phyloP scores from a whole-genome alignment of 2,888 invertebrate species.

The Adineta ricciae region DNA sequence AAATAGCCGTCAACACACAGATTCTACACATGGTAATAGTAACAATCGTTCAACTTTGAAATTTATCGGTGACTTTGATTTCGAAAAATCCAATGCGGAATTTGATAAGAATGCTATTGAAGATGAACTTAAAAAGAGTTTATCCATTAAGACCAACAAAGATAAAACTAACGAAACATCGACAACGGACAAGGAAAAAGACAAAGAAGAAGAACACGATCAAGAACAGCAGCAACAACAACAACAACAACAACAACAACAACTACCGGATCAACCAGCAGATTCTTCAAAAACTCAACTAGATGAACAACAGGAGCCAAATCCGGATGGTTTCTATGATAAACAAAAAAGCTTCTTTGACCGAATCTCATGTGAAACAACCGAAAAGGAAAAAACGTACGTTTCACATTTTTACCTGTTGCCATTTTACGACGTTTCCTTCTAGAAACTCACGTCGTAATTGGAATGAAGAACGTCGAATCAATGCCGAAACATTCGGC shows the following conservation, averaged over 20 bases:
- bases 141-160: conserved; percentile 56
- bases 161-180: conserved; percentile 13
- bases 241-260: background rate
- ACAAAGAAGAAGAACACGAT: conserved; percentile 39
- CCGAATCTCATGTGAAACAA: conserved; percentile 93
- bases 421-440: too few species aligned
- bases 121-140: conserved; percentile 66
- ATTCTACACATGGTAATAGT: conserved; percentile 14
- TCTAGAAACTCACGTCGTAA: conserved; percentile 3
- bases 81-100: conserved; percentile 92
- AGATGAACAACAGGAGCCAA: background rate
- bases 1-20: conserved; percentile 10
- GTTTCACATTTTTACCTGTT: too few species aligned
- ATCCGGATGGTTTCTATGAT: conserved; percentile 62
- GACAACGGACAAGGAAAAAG: conserved; percentile 33
- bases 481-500: conserved; percentile 93
- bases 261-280: background rate
- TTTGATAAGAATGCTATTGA: conserved; percentile 72
- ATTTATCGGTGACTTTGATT: conserved; percentile 93
- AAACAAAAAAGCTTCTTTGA: conserved; percentile 97
- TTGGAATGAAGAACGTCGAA: conserved; percentile 86
- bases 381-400: conserved; percentile 67
- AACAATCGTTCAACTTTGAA: conserved; percentile 56
- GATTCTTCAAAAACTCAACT: background rate
- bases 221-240: conserved; percentile 34